Percentiles rank a stretch among this genome's conserved stretches.
phyloP scores from a whole-genome alignment of 1,140 invertebrate genomes.

The Euglossa dilemma region DNA sequence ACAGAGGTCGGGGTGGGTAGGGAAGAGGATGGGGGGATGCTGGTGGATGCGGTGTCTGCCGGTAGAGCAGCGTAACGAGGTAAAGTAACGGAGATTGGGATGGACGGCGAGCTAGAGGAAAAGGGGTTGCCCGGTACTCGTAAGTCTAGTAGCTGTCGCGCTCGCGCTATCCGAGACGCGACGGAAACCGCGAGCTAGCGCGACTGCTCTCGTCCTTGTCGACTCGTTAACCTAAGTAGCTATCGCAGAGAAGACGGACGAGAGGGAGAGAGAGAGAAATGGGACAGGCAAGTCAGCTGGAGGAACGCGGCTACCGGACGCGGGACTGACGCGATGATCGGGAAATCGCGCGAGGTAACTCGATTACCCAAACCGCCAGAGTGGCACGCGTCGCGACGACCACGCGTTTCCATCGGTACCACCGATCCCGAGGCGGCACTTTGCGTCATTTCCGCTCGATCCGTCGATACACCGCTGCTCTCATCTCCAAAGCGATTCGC shows the following conservation, averaged over 20 bases:
- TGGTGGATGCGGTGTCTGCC: slow-evolving; percentile 28
- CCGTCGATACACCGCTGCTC: too few species aligned
- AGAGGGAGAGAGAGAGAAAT: neutral
- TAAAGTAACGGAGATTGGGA: slow-evolving; percentile 75
- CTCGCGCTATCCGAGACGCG: slow-evolving; percentile 43
- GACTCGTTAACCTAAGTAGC: slow-evolving; percentile 77
- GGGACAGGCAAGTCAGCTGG: neutral
- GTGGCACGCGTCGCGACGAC: neutral
- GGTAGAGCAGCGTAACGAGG: slow-evolving; percentile 65
- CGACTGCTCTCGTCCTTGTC: slow-evolving; percentile 45
- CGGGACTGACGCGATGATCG: neutral
- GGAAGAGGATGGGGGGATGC: too few species aligned
- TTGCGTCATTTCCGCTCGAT: too few species aligned
- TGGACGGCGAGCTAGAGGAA: slow-evolving; percentile 48
- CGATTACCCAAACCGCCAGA: slow-evolving; percentile 50
- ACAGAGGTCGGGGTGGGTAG: too few species aligned
- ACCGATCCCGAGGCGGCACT: too few species aligned
- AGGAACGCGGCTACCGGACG: neutral
- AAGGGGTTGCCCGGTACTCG: slow-evolving; percentile 11
- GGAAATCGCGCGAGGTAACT: slow-evolving; percentile 57
- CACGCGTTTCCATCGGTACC: too few species aligned
- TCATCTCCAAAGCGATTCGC: too few species aligned
- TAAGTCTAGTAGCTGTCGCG: slow-evolving; percentile 36
- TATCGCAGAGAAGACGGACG: slow-evolving; percentile 25
- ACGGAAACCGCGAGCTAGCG: slow-evolving; percentile 39